These are phyloP conservation scores for Tor tambroides DNA, from an alignment of 2,113 vertebrate species.

Conservation along the genomic window DNA sequence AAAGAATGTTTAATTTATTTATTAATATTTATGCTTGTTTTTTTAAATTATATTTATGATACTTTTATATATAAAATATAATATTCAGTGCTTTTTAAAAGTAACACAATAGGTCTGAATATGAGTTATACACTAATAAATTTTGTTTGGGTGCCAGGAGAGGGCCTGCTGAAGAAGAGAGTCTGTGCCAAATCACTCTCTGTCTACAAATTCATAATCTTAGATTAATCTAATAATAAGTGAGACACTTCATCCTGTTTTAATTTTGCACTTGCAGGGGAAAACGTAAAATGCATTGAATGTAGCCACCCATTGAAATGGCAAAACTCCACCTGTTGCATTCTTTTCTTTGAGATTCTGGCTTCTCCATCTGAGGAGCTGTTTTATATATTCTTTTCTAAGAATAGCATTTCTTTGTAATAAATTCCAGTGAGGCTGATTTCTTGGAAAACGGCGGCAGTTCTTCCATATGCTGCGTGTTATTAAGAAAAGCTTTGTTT, in stretches of 20 bases:
- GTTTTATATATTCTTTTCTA: slow-evolving; percentile 32
- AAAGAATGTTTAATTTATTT: no score
- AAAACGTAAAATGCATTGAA: background rate
- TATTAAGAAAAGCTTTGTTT: slow-evolving; percentile 3
- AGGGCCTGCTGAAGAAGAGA: background rate
- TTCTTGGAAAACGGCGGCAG: background rate
- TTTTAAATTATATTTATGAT: no score
- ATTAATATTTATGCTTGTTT: no score
- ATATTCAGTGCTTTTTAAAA: background rate
- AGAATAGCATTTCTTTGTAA: slow-evolving; percentile 16
- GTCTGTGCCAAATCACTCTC: background rate
- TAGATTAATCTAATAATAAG: background rate
- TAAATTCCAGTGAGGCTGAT: background rate
- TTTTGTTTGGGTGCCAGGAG: background rate
- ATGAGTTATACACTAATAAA: background rate
- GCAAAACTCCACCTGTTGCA: slow-evolving; percentile 6
- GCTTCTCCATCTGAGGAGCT: slow-evolving; percentile 25
- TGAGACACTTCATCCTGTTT: background rate
- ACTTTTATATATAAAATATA: background rate
- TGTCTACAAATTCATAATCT: background rate
- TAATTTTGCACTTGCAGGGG: background rate
- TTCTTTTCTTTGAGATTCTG: slow-evolving; percentile 27
- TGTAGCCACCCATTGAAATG: background rate
- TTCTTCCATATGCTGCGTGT: background rate
- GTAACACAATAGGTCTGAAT: background rate